Percentiles rank a stretch among this genome's conserved stretches.
Evolutionary conservation across 2,888 invertebrate genomes (phyloP).

Genomic region (Melinaea marsaeus): DNA sequence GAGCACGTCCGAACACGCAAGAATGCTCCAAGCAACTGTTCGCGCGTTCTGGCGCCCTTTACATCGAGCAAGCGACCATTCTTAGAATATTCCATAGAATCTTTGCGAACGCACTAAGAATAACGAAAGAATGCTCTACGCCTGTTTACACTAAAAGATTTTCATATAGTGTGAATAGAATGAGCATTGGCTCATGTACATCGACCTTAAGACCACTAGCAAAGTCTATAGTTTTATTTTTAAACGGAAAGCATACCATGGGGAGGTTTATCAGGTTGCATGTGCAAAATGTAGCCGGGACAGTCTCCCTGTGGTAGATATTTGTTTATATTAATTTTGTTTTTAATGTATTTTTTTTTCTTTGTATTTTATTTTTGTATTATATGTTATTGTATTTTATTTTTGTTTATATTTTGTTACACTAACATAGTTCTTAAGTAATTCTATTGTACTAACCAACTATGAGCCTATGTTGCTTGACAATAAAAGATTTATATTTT

Average conservation of each 20-base stretch:
- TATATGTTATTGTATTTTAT: too few species aligned
- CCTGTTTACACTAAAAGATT: slow-evolving; percentile 6
- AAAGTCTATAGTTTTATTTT: background rate
- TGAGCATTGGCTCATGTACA: background rate
- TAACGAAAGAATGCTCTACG: slow-evolving; percentile 10
- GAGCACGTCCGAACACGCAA: slow-evolving; percentile 24
- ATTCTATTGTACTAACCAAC: too few species aligned
- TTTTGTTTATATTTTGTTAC: too few species aligned
- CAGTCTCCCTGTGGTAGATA: too few species aligned
- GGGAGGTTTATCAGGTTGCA: too few species aligned
- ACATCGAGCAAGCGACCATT: slow-evolving; percentile 22
- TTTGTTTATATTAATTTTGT: too few species aligned
- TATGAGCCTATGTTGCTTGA: too few species aligned
- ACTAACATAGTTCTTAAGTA: too few species aligned
- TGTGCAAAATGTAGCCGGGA: too few species aligned
- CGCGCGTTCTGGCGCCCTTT: slow-evolving; percentile 17
- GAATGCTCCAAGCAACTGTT: slow-evolving; percentile 28
- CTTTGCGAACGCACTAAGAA: slow-evolving; percentile 19
- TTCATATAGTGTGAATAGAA: background rate
- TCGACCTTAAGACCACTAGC: background rate
- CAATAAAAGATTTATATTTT: too few species aligned
- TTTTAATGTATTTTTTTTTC: too few species aligned
- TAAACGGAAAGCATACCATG: slow-evolving; percentile 8
- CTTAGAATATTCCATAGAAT: slow-evolving; percentile 22
- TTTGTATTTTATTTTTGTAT: too few species aligned